Percentiles rank a stretch among this genome's conserved stretches.
phyloP scores from a whole-genome alignment of 2,797 vertebrate genomes.

The Leptatherina wallacei region DNA sequence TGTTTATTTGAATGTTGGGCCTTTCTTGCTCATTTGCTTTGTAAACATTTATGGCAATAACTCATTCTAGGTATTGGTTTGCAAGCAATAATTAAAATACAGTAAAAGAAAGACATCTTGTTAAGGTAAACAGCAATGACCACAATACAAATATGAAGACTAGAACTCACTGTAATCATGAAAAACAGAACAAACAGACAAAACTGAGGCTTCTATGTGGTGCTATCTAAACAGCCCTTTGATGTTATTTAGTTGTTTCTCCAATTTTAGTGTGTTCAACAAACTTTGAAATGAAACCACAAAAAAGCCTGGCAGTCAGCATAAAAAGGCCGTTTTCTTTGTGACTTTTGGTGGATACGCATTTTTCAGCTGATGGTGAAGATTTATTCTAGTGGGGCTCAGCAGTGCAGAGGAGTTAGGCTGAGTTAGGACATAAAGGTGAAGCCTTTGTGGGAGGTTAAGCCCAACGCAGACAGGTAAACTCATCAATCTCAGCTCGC shows the following conservation, averaged over 20 bases:
- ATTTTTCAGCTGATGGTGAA: constrained; percentile 30
- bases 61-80: constrained; percentile 23
- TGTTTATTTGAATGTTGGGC: constrained; percentile 40
- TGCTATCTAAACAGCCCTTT: constrained; percentile 16
- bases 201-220: constrained; percentile 19
- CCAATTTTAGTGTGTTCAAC: constrained; percentile 18
- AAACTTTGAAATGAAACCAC: constrained; percentile 25
- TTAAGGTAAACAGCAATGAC: constrained; percentile 52
- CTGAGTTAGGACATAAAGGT: constrained; percentile 55
- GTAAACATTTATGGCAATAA: constrained; percentile 44
- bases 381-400: constrained; percentile 58
- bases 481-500: constrained; percentile 59
- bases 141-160: constrained; percentile 56
- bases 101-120: constrained; percentile 42
- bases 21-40: constrained; percentile 37
- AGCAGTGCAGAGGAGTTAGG: constrained; percentile 54
- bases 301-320: constrained; percentile 13
- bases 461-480: constrained; percentile 45
- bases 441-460: constrained; percentile 62
- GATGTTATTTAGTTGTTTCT: constrained; percentile 27
- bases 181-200: constrained; percentile 41
- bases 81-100: constrained; percentile 46
- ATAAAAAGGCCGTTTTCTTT: constrained; percentile 5
- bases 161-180: constrained; percentile 45
- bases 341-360: constrained; percentile 21